Conservation (phyloP, 2,888 invertebrate genomes). For the Ichneumoninae sp. region DNA sequence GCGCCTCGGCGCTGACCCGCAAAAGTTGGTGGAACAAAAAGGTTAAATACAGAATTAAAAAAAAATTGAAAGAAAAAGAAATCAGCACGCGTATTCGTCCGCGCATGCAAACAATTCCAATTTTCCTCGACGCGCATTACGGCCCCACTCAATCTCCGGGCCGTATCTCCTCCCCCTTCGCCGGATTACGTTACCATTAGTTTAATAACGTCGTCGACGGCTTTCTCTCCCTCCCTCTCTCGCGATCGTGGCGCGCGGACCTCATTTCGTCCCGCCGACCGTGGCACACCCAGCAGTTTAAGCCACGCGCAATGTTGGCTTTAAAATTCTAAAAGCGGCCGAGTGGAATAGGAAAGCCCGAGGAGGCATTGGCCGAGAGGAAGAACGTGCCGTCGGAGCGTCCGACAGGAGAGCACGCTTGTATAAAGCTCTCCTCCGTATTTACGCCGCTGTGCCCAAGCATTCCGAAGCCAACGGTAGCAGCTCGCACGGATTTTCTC, state of each 20-base stretch:
- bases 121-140: constrained; percentile 45
- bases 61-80: constrained; percentile 23
- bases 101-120: constrained; percentile 52
- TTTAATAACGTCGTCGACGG: constrained; percentile 50
- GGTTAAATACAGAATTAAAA: neutral
- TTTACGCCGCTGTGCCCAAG: constrained; percentile 20
- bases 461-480: constrained; percentile 45
- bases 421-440: constrained; percentile 49
- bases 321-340: constrained; percentile 27
- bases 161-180: neutral
- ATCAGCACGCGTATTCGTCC: constrained; percentile 37
- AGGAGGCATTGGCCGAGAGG: constrained; percentile 3
- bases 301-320: constrained; percentile 24
- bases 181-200: constrained; percentile 51
- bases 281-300: neutral
- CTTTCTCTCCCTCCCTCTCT: constrained; percentile 1
- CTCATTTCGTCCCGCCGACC: constrained; percentile 9
- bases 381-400: constrained; percentile 25
- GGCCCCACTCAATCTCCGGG: constrained; percentile 36
- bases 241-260: neutral
- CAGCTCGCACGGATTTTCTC: constrained; percentile 43
- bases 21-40: constrained; percentile 2
- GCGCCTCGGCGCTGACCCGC: neutral
- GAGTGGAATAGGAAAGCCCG: constrained; percentile 24
- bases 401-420: constrained; percentile 26